A percentile compares a stretch with the other conserved stretches of the same genome.
phyloP scores from a whole-genome alignment of 2,888 invertebrate genomes.

The Archips crataeganus region DNA sequence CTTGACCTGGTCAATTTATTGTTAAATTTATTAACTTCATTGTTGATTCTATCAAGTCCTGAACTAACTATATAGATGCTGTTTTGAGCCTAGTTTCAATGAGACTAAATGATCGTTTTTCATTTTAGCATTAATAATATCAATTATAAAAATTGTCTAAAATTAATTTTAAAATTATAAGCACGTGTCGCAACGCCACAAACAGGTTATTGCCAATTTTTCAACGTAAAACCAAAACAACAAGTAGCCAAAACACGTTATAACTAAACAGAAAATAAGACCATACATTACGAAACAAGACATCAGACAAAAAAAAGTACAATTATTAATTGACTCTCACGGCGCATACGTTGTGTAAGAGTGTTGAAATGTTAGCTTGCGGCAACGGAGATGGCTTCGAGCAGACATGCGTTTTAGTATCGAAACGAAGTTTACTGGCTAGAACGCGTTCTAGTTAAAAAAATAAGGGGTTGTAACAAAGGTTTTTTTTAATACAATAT shows the following conservation, averaged over 20 bases:
- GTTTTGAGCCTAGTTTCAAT: no score
- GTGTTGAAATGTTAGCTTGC: slow-evolving; percentile 12
- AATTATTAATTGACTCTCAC: slow-evolving; percentile 27
- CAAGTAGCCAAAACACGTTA: not conserved
- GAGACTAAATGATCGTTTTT: no score
- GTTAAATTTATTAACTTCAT: no score
- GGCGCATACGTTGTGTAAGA: slow-evolving; percentile 12
- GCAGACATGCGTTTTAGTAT: not conserved
- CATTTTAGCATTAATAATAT: no score
- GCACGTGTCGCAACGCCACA: not conserved
- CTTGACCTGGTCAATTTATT: no score
- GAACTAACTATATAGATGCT: no score
- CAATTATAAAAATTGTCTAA: no score
- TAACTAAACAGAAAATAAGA: slow-evolving; percentile 4
- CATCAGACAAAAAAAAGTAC: slow-evolving; percentile 19
- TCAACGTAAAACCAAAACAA: not conserved
- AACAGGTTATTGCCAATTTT: not conserved
- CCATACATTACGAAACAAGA: not conserved
- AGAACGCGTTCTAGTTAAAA: no score
- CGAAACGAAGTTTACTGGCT: no score
- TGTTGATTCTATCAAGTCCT: no score
- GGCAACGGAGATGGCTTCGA: slow-evolving; percentile 2
- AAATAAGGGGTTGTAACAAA: no score
- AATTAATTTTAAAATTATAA: not conserved
- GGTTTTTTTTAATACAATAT: no score